Evolutionary conservation across 2,797 vertebrate species (phyloP), one percentile per base, ranked within the genome.

Genomic region (Morelia viridis): DNA sequence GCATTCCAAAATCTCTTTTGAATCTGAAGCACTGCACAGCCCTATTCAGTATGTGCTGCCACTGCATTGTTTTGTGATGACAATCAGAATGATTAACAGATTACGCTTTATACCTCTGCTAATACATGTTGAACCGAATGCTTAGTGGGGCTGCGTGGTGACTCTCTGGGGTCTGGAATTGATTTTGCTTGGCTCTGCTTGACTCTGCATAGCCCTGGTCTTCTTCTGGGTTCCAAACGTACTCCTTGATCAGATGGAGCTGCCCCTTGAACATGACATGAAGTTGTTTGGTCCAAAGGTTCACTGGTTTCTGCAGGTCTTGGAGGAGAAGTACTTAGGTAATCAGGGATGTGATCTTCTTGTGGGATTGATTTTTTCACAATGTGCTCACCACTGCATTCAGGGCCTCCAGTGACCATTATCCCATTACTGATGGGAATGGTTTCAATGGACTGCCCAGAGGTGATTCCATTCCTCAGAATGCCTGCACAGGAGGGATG

Each of bases 41-140:
- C 46, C 9, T 46, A 24, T 80, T 46, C 24, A 80, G 8, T 8
- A 24, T 19, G 71, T 41, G 71, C 17, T 41, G 35, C 19, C 35
- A 76, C 26, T 60, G 13, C 50, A 58, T 15, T 46, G 13, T 41
- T 17, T 3, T 90, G 12, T 13, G 46, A 62, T 6, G 31, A 80
- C 58, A 76, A 35, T 56, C 12, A 76, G 19, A 9, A 19, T 76
- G 57, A 76, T n/a, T 46, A 17, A 65, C 35, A 58, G 24, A 68
- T 71, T 80, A 46, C 26, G 19, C 5, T 5, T 68, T 26, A 17
- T 92, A 92, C 92, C 92, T 92, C 89, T 46, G 60, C 89, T 50
- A 92, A 57, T 89, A 83, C 92, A n/a, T 1, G 89, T 11, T 65
- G 92, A 83, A 92, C 31, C 5, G 91, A 50, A 31, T 87, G 50